These are phyloP conservation scores for Lerema accius DNA, from an alignment of 1,140 invertebrate species.

Conservation along the genomic window DNA sequence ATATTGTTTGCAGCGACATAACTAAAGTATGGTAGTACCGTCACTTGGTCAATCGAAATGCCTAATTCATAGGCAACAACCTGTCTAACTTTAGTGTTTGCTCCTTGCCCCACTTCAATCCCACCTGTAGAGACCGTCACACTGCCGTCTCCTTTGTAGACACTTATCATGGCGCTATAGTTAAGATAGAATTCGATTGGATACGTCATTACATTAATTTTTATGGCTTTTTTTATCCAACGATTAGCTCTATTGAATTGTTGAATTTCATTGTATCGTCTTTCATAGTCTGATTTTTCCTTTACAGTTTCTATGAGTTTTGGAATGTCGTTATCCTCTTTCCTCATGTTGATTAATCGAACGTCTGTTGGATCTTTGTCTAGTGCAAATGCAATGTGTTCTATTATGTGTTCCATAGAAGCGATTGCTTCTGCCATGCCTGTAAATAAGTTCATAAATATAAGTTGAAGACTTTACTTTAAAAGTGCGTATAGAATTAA, in stretches of 20 bases:
- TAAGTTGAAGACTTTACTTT: too few species aligned
- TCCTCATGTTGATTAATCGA: constrained; percentile 84
- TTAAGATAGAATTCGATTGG: constrained; percentile 83
- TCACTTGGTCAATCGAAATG: too few species aligned
- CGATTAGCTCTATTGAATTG: constrained; percentile 87
- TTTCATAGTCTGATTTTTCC: constrained; percentile 82
- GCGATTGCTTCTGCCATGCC: constrained; percentile 85
- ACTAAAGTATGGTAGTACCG: too few species aligned
- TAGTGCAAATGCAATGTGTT: constrained; percentile 88
- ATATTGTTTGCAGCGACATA: too few species aligned
- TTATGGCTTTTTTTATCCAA: constrained; percentile 90
- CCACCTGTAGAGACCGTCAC: constrained; percentile 90
- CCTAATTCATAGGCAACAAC: too few species aligned
- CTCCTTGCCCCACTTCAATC: constrained; percentile 93
- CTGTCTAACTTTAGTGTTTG: too few species aligned
- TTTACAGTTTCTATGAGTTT: constrained; percentile 62
- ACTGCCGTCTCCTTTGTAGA: constrained; percentile 90
- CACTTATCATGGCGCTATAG: constrained; percentile 86
- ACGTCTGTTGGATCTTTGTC: constrained; percentile 88
- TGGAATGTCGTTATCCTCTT: constrained; percentile 68
- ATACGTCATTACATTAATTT: constrained; percentile 86
- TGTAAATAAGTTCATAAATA: constrained; percentile 19
- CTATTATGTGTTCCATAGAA: constrained; percentile 91
- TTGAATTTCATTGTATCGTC: constrained; percentile 81
- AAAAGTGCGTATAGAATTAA: too few species aligned